phyloP scores from a whole-genome alignment of 2,888 invertebrate genomes.

The Tolmerus cingulatus region DNA sequence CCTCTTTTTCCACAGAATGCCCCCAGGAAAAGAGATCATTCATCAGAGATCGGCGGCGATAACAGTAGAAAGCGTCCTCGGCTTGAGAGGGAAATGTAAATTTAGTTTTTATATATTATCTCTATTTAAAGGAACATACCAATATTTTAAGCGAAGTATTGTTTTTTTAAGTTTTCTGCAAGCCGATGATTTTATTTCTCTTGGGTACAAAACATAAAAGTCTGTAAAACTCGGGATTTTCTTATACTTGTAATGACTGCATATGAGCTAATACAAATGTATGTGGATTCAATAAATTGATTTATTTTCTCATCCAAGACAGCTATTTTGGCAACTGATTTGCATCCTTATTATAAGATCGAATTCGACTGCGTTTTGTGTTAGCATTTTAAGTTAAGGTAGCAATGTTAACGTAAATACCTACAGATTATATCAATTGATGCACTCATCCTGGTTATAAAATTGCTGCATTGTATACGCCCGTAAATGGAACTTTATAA shows the following conservation, averaged over 20 bases:
- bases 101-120: conserved; percentile 30
- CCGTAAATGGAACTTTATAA: neutral
- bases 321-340: neutral
- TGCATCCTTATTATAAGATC: neutral
- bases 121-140: conserved; percentile 25
- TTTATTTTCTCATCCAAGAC: conserved; percentile 13
- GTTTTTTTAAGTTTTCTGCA: neutral
- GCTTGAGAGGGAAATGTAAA: conserved; percentile 40
- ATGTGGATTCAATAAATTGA: conserved; percentile 13
- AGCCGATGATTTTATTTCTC: neutral
- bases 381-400: neutral
- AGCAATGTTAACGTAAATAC: neutral
- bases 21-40: conserved; percentile 44
- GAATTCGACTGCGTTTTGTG: neutral
- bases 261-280: conserved; percentile 9
- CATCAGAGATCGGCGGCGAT: conserved; percentile 20
- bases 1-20: conserved; percentile 31
- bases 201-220: conserved; percentile 24
- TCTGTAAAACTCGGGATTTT: conserved; percentile 32
- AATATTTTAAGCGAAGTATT: conserved; percentile 23
- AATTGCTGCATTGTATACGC: neutral
- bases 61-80: conserved; percentile 42
- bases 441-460: neutral
- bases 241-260: conserved; percentile 23
- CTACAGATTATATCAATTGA: neutral